Conservation (phyloP, 2,113 vertebrate species). For the Clupea harengus region DNA sequence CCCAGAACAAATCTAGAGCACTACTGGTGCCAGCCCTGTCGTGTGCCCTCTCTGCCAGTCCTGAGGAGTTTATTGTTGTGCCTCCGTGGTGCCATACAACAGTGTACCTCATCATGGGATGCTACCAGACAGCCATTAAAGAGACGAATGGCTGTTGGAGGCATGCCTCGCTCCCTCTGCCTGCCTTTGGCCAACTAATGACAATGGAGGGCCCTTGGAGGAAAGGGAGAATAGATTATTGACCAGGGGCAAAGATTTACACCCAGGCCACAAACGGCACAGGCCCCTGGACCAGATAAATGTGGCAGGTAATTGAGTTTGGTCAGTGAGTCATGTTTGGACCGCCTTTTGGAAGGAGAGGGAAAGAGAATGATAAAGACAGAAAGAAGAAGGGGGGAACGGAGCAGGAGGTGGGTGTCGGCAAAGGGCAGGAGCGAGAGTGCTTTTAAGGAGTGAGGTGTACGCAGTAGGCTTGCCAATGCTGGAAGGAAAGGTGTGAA, state of each 20-base stretch:
- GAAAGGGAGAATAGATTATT: conserved; percentile 72
- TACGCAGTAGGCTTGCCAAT: neutral
- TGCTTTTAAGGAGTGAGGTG: neutral
- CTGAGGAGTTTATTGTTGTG: conserved; percentile 18
- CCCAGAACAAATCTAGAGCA: neutral
- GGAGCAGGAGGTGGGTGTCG: conserved; percentile 7
- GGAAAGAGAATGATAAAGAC: conserved; percentile 38
- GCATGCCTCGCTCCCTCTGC: conserved; percentile 45
- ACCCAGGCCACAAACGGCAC: conserved; percentile 60
- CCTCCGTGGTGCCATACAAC: conserved; percentile 35
- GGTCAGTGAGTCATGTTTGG: conserved; percentile 65
- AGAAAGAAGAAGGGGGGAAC: neutral
- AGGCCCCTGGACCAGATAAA: conserved; percentile 63
- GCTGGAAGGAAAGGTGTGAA: neutral
- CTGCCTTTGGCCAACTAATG: conserved; percentile 59
- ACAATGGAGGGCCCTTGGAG: conserved; percentile 66
- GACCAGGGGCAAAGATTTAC: conserved; percentile 73
- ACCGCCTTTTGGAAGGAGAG: conserved; percentile 42
- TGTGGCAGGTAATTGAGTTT: conserved; percentile 73
- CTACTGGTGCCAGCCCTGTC: neutral
- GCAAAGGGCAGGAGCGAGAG: neutral
- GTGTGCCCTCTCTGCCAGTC: neutral
- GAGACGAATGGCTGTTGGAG: conserved; percentile 63
- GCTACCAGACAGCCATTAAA: conserved; percentile 59
- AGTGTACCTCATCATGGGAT: conserved; percentile 63